Percentiles rank a stretch among this genome's conserved stretches.
These are phyloP conservation scores for Sitta europaea DNA, from an alignment of 2,113 vertebrate genomes.

Conservation along the genomic window DNA sequence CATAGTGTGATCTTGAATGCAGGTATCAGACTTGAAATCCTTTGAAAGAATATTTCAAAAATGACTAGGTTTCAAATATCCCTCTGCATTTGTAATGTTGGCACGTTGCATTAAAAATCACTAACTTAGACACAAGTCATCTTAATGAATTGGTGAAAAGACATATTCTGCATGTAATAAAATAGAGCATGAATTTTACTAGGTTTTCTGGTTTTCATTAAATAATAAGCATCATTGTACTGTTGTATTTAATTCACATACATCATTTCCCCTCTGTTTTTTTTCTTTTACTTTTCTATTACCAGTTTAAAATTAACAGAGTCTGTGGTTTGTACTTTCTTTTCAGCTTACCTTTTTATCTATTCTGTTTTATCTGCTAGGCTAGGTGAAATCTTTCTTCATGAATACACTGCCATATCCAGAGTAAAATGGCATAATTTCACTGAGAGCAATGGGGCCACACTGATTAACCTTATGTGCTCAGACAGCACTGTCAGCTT, in stretches of 20 bases:
- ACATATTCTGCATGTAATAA: background rate
- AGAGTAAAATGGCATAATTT: background rate
- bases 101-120: background rate
- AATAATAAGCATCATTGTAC: background rate
- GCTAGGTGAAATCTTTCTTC: slow-evolving; percentile 8
- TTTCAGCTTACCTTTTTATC: background rate
- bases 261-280: background rate
- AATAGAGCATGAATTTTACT: background rate
- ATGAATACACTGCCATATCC: background rate
- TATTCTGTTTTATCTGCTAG: slow-evolving; percentile 44
- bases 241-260: background rate
- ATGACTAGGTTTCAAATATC: background rate
- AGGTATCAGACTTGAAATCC: background rate
- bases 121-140: background rate
- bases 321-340: background rate
- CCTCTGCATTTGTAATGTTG: background rate
- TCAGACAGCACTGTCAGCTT: background rate
- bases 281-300: background rate
- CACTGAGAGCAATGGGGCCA: background rate
- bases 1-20: background rate
- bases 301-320: background rate
- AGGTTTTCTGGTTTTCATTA: background rate
- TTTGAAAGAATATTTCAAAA: background rate
- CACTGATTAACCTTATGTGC: background rate
- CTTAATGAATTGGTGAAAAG: background rate